Conservation (phyloP, 2,113 vertebrate genomes). For the Chrysochloris asiatica region DNA sequence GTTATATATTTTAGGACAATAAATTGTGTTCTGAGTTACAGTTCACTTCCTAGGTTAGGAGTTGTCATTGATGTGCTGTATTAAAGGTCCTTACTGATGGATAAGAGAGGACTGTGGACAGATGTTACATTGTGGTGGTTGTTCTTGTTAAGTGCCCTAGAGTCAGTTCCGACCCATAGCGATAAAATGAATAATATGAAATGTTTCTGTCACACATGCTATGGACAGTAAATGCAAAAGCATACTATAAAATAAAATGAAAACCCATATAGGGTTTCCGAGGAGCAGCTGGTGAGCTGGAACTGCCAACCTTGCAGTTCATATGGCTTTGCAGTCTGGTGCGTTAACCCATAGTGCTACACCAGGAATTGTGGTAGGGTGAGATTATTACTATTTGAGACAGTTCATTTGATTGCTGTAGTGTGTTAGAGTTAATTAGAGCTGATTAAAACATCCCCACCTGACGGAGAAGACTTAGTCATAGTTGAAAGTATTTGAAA, state of each 20-base stretch:
- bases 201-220: background rate
- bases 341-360: no score
- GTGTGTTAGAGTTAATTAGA: background rate
- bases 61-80: background rate
- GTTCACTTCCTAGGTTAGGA: background rate
- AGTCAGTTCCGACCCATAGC: no score
- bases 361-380: no score
- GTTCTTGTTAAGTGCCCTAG: no score
- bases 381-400: conserved; percentile 9
- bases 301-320: no score
- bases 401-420: background rate
- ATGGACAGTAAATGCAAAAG: background rate
- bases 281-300: no score
- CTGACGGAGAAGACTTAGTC: background rate
- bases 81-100: background rate
- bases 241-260: background rate
- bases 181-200: no score
- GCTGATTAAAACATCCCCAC: background rate
- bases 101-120: no score
- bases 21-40: background rate
- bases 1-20: background rate
- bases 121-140: no score
- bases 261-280: no score
- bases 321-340: no score
- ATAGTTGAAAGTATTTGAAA: background rate